Evolutionary conservation across 2,888 invertebrate genomes (phyloP).

Genomic region (Drosophila austrosaltans): DNA sequence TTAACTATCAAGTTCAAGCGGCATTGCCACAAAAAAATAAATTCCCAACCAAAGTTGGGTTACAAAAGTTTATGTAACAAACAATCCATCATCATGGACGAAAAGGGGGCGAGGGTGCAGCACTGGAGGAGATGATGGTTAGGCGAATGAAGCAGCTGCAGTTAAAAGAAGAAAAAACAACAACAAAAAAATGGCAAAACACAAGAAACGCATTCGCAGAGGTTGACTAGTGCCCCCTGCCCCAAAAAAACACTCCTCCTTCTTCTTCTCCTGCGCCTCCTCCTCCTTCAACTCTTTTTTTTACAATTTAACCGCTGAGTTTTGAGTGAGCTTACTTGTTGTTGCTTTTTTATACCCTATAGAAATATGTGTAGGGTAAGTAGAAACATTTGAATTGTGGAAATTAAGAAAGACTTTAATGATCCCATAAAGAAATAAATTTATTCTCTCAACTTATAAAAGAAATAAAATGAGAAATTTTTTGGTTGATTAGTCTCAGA

Average conservation of each 20-base stretch:
- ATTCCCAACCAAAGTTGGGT: constrained; percentile 45
- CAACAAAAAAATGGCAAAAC: constrained; percentile 56
- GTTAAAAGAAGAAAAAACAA: constrained; percentile 43
- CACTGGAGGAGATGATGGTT: constrained; percentile 13
- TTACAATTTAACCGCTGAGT: constrained; percentile 23
- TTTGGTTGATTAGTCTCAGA: background rate
- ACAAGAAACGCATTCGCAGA: constrained; percentile 76
- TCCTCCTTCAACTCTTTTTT: constrained; percentile 17
- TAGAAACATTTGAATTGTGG: background rate
- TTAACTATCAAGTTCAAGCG: constrained; percentile 45
- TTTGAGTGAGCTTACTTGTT: constrained; percentile 41
- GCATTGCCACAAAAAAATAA: constrained; percentile 27
- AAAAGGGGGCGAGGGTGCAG: background rate
- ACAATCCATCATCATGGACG: constrained; percentile 64
- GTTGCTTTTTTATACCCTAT: constrained; percentile 16
- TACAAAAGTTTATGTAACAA: constrained; percentile 61
- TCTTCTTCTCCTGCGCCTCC: background rate
- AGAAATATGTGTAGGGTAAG: background rate
- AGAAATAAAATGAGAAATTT: background rate
- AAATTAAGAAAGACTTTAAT: background rate
- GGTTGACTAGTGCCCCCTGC: constrained; percentile 48
- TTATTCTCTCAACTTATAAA: background rate
- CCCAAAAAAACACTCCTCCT: background rate
- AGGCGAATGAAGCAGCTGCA: constrained; percentile 40
- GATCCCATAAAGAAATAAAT: background rate